Conservation (phyloP, 2,113 vertebrate genomes). For the Azemiops feae region DNA sequence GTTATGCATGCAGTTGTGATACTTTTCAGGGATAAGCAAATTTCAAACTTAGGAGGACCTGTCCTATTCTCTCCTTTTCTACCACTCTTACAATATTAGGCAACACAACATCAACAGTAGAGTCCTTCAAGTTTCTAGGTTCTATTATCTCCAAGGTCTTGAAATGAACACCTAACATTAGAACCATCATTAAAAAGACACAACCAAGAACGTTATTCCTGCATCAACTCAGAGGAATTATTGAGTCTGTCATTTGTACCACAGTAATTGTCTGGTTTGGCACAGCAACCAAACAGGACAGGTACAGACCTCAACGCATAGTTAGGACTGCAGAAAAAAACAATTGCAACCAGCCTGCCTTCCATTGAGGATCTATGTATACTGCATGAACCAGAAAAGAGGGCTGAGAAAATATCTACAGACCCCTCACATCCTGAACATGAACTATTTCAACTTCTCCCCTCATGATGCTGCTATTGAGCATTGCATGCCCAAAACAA, state of each 20-base stretch:
- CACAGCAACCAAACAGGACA: neutral
- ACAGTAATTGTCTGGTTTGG: neutral
- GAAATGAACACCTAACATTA: neutral
- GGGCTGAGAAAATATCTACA: neutral
- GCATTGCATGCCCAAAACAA: too few species aligned
- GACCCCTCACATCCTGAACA: neutral
- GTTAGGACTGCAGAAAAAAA: neutral
- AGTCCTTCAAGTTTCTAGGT: neutral
- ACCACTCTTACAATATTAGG: neutral
- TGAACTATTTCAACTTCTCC: neutral
- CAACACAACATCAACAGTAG: neutral
- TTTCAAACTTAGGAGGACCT: slow-evolving; percentile 16
- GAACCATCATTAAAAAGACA: neutral
- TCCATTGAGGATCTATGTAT: neutral
- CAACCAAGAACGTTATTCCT: neutral
- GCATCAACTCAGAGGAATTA: neutral
- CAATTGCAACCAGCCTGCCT: neutral
- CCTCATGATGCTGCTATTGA: neutral
- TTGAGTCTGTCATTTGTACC: neutral
- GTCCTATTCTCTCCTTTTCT: neutral
- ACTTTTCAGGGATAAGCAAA: slow-evolving; percentile 47
- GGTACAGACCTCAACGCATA: neutral
- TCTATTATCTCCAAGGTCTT: neutral
- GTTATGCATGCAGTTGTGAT: slow-evolving; percentile 59
- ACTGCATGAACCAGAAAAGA: neutral